Evolutionary conservation across 2,888 invertebrate species (phyloP), one percentile per base, ranked within the genome.

Genomic region (Papilio demoleus): DNA sequence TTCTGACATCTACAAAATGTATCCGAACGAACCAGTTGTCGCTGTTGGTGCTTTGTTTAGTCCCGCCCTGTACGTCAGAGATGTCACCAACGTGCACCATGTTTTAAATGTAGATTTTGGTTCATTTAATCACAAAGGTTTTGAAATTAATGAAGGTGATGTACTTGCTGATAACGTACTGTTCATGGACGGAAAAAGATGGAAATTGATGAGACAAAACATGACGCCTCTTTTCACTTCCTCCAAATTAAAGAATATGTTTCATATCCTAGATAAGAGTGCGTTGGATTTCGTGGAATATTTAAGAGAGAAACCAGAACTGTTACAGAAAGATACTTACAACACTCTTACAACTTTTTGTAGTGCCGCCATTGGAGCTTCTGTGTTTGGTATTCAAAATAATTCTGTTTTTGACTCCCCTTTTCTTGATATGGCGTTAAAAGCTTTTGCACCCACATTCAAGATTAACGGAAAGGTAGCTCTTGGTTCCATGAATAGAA

Each of bases 331-430:
- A 2, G 71, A 81, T 1, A 75, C 77, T 0, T 77, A 75, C 36
- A 73, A 80, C 0, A 77, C 79, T 0, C 56, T 83, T 8, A 75
- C 74, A 1, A 75, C 78, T 3, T 87, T 80, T 70, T 82, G 82
- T 59, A 74, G 80, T 64, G 86, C 85, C 9, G 83, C 87, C 1
- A 82, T 90, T 4, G 79, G 81, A 0, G 85, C 83, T 0, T 80
- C 87, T 1, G 88, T 89, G 0, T 90, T 91, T 70, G 92, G 91
- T 0, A 80, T 92, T 6, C 79, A 79, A 6, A 77, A 82, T 0
- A 73, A 84, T 53, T 83, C 83, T 0, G 80, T 82, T 2, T 86
- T 86, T 45, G 81, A 91, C 45, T 90, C 80, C 3, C 88, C 83
- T 38, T 91, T 85, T 66, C 79, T 79, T 42, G 50, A 77, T 19